A percentile compares a stretch with the other conserved stretches of the same genome.
Conservation (phyloP, 2,888 invertebrate genomes). For the Schrankia costaestrigalis region DNA sequence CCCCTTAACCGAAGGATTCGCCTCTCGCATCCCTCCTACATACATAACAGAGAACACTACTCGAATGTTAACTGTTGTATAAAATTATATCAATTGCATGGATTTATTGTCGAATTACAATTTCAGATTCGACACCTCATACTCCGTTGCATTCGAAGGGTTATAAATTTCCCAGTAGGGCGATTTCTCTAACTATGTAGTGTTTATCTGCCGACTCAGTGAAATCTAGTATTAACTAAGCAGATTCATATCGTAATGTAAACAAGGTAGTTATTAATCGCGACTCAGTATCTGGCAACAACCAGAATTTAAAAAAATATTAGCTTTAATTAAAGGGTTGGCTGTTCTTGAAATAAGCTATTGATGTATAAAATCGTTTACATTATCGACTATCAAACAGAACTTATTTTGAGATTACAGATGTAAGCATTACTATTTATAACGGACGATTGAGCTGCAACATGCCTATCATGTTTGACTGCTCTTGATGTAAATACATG, state of each 20-base stretch:
- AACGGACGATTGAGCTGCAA: conserved; percentile 42
- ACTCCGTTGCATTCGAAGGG: conserved; percentile 42
- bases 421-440: conserved; percentile 49
- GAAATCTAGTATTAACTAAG: conserved; percentile 43
- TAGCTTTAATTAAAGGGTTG: conserved; percentile 46
- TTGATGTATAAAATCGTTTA: conserved; percentile 55
- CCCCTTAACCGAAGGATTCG: conserved; percentile 59
- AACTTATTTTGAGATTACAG: conserved; percentile 47
- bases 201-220: conserved; percentile 34
- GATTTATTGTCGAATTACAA: conserved; percentile 70
- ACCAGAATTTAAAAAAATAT: conserved; percentile 30
- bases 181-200: too few relatives aligned
- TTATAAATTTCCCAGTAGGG: conserved; percentile 26
- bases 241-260: conserved; percentile 52
- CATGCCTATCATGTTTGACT: conserved; percentile 41
- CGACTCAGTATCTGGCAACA: conserved; percentile 47
- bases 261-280: conserved; percentile 61
- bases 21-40: conserved; percentile 60
- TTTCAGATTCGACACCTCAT: conserved; percentile 65
- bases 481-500: conserved; percentile 39
- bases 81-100: conserved; percentile 76
- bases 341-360: conserved; percentile 31
- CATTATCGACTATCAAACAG: conserved; percentile 53
- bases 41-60: conserved; percentile 73
- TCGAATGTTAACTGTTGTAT: conserved; percentile 70